Conservation (phyloP, 1,140 invertebrate genomes). For the Musca domestica region DNA sequence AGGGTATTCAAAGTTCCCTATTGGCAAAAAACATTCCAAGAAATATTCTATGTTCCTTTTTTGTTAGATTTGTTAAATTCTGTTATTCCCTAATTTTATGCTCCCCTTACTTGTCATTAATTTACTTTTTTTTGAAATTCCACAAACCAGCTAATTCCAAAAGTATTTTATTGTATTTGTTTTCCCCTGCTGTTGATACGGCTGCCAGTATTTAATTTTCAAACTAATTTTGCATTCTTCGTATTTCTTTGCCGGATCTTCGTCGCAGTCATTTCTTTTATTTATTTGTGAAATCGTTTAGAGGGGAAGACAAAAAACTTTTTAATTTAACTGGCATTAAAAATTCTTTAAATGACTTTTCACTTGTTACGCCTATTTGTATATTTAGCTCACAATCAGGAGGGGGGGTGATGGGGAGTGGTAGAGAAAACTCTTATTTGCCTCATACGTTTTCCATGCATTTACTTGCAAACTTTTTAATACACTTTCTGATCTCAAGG, state of each 20-base stretch:
- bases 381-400: slow-evolving; percentile 1
- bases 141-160: too few relatives aligned
- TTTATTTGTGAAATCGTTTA: neutral
- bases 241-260: too few relatives aligned
- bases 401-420: neutral
- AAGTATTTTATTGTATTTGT: too few relatives aligned
- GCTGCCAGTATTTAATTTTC: neutral
- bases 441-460: neutral
- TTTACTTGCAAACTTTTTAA: neutral
- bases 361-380: slow-evolving; percentile 17
- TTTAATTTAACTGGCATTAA: slow-evolving; percentile 13
- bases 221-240: neutral
- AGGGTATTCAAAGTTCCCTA: too few relatives aligned
- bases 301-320: neutral
- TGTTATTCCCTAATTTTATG: too few relatives aligned
- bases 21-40: too few relatives aligned
- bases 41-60: too few relatives aligned
- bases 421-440: neutral
- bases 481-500: neutral
- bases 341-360: slow-evolving; percentile 20
- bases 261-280: neutral
- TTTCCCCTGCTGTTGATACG: too few relatives aligned
- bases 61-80: too few relatives aligned
- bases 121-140: too few relatives aligned
- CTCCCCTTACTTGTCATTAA: too few relatives aligned